Conservation (phyloP, 2,113 vertebrate species). For the Tiliqua scincoides region DNA sequence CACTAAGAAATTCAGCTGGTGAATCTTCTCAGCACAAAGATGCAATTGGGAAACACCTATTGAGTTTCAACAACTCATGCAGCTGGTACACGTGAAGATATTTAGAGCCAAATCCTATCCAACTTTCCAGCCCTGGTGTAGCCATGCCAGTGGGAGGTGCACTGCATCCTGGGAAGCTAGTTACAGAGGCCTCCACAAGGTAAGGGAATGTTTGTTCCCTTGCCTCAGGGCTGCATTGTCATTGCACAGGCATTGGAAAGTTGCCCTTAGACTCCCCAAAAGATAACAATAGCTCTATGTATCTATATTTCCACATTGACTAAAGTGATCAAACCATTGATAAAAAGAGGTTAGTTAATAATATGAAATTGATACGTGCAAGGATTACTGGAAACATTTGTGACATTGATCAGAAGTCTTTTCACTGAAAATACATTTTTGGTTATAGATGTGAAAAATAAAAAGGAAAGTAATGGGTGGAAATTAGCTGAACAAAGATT, state of each 20-base stretch:
- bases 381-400: slow-evolving; percentile 6
- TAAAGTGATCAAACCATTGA: not conserved
- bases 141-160: too few relatives aligned
- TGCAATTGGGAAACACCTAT: not conserved
- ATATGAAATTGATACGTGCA: rapidly evolving
- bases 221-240: too few relatives aligned
- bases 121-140: too few relatives aligned
- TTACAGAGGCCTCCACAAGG: too few relatives aligned
- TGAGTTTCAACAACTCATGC: not conserved
- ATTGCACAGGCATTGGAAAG: too few relatives aligned
- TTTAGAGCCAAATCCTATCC: too few relatives aligned
- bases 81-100: not conserved
- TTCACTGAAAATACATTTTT: rapidly evolving
- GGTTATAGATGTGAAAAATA: not conserved
- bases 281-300: not conserved
- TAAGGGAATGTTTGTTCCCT: too few relatives aligned
- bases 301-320: not conserved
- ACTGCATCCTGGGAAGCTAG: too few relatives aligned
- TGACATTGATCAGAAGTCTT: not conserved
- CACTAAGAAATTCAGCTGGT: not conserved
- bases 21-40: not conserved
- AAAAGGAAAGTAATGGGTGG: not conserved
- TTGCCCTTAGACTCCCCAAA: too few relatives aligned
- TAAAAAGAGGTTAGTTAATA: not conserved
- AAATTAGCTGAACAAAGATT: not conserved